A percentile compares a stretch with the other conserved stretches of the same genome.
Evolutionary conservation across 2,113 vertebrate species (phyloP).

Genomic region (Porphyrio hochstetteri): DNA sequence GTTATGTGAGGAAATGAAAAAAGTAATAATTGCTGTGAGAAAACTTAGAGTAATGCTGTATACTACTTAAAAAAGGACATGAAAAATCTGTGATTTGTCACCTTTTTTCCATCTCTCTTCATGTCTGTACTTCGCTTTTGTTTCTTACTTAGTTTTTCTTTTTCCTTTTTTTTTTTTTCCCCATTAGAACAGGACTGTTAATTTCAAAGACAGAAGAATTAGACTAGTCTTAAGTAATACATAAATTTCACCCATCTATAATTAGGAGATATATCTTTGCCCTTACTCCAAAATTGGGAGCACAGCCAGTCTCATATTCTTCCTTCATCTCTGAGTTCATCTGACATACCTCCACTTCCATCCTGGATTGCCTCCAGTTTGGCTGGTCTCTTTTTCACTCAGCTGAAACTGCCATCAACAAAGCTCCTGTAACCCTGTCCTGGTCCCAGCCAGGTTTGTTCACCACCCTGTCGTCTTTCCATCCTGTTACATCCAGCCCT

Average conservation of each 20-base stretch:
- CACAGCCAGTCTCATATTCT: neutral
- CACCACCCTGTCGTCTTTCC: neutral
- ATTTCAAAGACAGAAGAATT: neutral
- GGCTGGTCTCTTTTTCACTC: neutral
- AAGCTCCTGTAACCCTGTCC: neutral
- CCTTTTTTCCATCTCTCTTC: neutral
- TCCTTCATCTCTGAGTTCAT: neutral
- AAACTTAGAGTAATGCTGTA: neutral
- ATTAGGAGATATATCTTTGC: neutral
- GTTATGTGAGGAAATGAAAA: neutral
- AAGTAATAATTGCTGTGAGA: neutral
- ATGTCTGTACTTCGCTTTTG: neutral
- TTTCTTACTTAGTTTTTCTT: neutral
- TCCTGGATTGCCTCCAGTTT: neutral
- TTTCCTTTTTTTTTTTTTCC: neutral
- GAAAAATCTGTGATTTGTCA: fast-evolving
- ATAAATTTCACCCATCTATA: neutral
- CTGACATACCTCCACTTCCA: neutral
- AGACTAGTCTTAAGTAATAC: neutral
- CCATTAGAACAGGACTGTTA: neutral
- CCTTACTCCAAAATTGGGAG: neutral
- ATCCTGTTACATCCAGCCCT: neutral
- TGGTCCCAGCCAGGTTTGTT: neutral
- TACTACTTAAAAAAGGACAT: neutral
- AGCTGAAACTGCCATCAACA: neutral